Conservation (phyloP, 2,797 vertebrate genomes). For the Coilia nasus region DNA sequence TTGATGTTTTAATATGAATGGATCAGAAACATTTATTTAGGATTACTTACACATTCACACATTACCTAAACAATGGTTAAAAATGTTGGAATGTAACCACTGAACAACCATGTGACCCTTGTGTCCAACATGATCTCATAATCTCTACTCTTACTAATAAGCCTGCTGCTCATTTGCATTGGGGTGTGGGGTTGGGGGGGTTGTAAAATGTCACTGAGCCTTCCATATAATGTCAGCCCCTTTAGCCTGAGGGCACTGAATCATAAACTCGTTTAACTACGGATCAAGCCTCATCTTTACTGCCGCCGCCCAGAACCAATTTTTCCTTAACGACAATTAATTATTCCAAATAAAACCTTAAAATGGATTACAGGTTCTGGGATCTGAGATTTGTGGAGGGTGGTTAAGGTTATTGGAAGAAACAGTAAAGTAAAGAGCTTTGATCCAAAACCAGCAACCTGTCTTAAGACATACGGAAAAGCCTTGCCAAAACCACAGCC, state of each 20-base stretch:
- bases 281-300: neutral
- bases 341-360: neutral
- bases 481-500: no score
- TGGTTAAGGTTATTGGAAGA: neutral
- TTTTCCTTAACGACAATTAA: neutral
- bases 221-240: conserved; percentile 19
- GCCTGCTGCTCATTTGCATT: conserved; percentile 35
- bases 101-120: neutral
- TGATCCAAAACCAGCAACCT: neutral
- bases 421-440: neutral
- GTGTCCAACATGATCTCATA: conserved; percentile 1
- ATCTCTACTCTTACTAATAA: conserved; percentile 18
- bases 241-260: neutral
- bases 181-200: no score
- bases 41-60: no score
- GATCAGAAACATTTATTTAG: no score
- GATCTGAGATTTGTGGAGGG: neutral
- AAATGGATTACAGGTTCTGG: neutral
- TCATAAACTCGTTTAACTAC: conserved; percentile 18
- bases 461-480: neutral
- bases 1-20: no score
- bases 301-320: neutral
- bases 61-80: no score
- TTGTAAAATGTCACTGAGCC: conserved; percentile 47
- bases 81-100: no score